phyloP scores from a whole-genome alignment of 1,140 invertebrate species.

The Sminthurides bifidus region DNA sequence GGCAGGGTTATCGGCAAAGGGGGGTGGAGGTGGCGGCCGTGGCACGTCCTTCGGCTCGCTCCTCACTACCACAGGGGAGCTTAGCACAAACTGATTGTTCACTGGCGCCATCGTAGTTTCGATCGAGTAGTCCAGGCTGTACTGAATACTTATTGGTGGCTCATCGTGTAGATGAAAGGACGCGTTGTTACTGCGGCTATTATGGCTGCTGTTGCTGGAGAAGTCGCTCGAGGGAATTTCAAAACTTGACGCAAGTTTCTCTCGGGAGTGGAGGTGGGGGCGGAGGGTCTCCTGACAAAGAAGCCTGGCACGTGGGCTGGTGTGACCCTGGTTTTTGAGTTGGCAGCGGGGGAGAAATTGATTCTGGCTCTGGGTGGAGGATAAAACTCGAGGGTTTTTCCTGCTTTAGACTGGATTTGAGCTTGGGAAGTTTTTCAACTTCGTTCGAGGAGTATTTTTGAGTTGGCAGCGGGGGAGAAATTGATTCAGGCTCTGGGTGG shows the following conservation, averaged over 20 bases:
- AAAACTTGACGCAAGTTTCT: no score
- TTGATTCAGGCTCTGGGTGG: not conserved
- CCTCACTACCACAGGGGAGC: not conserved
- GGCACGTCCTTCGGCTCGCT: not conserved
- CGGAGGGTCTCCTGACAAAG: no score
- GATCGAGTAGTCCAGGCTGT: conserved; percentile 3
- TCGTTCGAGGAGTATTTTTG: conserved; percentile 1
- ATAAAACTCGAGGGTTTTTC: conserved; percentile 36
- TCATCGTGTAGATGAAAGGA: conserved; percentile 7
- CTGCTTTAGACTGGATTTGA: conserved; percentile 7
- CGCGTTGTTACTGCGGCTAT: not conserved
- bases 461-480: not conserved
- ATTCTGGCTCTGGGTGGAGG: no score
- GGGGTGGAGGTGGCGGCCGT: not conserved
- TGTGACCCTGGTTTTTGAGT: no score
- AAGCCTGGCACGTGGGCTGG: no score
- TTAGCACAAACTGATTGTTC: conserved; percentile 7
- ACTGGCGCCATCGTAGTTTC: conserved; percentile 12
- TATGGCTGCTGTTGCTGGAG: no score
- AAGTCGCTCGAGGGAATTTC: no score
- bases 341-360: no score
- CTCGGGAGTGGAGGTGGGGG: no score
- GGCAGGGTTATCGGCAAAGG: not conserved
- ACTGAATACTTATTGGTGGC: not conserved
- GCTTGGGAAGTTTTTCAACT: not conserved